Base-by-base conservation (phyloP, 2,113 vertebrate genomes). In the Aplodontia rufa region DNA sequence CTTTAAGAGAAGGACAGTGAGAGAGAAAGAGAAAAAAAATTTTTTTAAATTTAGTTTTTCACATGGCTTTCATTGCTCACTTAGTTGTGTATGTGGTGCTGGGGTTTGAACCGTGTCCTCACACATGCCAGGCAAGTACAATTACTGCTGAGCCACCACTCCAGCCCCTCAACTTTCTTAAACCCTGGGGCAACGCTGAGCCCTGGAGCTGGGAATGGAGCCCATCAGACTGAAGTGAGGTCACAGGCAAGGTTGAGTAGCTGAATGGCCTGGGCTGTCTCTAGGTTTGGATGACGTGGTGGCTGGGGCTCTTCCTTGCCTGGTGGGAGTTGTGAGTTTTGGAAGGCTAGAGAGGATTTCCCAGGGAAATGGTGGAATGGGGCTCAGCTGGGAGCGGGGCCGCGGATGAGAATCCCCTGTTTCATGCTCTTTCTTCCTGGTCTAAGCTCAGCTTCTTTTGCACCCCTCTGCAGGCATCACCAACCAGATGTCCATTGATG, bases 401-500 rank as follows among this genome's bases (percentile, higher is more conserved):
- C 19, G 14, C n/a, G 68, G 6, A 16, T 13, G 66, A 45, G 71
- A 60, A 42, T 55, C 11, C 5, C 49, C 69, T n/a, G 22, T 26
- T 80, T 69, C 17, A 87, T 14, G 22, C 1, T 68, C 10, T 80
- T 84, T 81, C 79, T 45, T 82, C 55, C 58, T 22, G 5, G 32
- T 42, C 86, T 92, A 42, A 66, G 16, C 32, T 79, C 32, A 62
- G 26, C 75, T 20, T 92, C 75, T 75, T 82, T 76, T 87, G 12
- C 37, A 83, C n/a, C 22, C 37, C 55, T n/a, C 8, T 7, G 0
- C 82, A 99, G 99, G 99, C 42, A 97, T 99, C 97, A 98, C 98
- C 93, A 99, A 99, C 97, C 98, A 99, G 97, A 98, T 98, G 35
- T 98, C 98, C 96, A 98, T 98, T 5, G 99, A 99, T 0, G 98